phyloP scores from a whole-genome alignment of 1,140 invertebrate species.

The Drosophila asahinai region DNA sequence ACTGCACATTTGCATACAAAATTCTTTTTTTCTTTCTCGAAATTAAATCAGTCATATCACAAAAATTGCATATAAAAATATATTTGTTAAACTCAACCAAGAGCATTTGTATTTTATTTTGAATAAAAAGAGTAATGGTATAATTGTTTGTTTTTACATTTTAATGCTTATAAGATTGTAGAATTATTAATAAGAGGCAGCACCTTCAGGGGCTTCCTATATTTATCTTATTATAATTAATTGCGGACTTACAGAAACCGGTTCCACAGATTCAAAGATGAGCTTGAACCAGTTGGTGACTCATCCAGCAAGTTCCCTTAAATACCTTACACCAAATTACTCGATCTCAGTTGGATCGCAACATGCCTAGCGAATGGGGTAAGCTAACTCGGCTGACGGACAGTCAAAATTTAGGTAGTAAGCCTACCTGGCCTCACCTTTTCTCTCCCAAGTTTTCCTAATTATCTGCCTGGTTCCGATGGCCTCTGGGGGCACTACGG shows the following conservation, averaged over 20 bases:
- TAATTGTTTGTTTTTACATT: too few relatives aligned
- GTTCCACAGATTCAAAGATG: slow-evolving; percentile 11
- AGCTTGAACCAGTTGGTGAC: slow-evolving; percentile 17
- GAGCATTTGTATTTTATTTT: too few relatives aligned
- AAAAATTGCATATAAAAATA: too few relatives aligned
- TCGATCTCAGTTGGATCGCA: slow-evolving; percentile 28
- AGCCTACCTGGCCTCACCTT: background rate
- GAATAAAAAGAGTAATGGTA: too few relatives aligned
- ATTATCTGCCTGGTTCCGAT: slow-evolving; percentile 42
- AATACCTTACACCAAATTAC: background rate
- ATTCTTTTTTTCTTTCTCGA: too few relatives aligned
- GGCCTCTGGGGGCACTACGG: slow-evolving; percentile 52
- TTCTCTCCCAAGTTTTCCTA: slow-evolving; percentile 9
- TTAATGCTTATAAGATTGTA: too few relatives aligned
- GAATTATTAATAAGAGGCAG: too few relatives aligned
- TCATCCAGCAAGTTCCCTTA: slow-evolving; percentile 5
- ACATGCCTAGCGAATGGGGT: slow-evolving; percentile 47
- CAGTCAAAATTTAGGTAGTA: background rate
- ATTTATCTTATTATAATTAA: background rate
- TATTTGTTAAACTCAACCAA: too few relatives aligned
- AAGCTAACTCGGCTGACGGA: background rate
- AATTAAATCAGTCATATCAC: too few relatives aligned
- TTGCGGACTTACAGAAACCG: slow-evolving; percentile 13
- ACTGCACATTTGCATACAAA: too few relatives aligned
- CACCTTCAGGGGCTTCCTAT: slow-evolving; percentile 5